Evolutionary conservation across 2,113 vertebrate species (phyloP).

Genomic region (Tetraodon nigroviridis): DNA sequence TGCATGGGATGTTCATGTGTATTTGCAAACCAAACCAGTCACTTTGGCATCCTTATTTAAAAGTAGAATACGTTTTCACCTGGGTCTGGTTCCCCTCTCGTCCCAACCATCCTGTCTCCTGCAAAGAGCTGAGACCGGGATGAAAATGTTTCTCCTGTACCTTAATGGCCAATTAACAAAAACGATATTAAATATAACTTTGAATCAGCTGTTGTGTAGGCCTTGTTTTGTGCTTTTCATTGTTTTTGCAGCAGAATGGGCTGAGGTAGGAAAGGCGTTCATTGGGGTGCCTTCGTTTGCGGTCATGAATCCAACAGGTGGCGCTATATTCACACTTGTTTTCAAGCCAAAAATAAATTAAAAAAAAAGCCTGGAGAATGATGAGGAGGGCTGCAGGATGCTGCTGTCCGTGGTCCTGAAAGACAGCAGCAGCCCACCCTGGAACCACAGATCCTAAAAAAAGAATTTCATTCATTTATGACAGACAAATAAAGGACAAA

Average conservation of each 20-base stretch:
- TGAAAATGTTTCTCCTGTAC: conserved; percentile 49
- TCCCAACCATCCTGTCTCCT: conserved; percentile 52
- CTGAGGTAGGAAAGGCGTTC: background rate
- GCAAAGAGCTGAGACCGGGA: conserved; percentile 38
- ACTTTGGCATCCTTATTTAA: conserved; percentile 23
- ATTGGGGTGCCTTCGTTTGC: conserved; percentile 4
- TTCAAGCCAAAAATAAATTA: background rate
- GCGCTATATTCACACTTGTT: conserved; percentile 26
- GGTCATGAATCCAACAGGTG: conserved; percentile 42
- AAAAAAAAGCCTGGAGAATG: conserved; percentile 6
- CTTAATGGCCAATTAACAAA: conserved; percentile 55
- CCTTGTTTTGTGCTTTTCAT: background rate
- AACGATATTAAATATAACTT: conserved; percentile 58
- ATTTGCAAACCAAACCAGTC: conserved; percentile 19
- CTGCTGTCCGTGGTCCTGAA: conserved; percentile 79
- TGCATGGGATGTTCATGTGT: conserved; percentile 34
- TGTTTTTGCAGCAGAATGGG: background rate
- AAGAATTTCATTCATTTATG: too few species aligned
- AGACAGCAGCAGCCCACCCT: conserved; percentile 60
- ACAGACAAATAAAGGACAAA: conserved; percentile 30
- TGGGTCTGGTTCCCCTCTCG: conserved; percentile 47
- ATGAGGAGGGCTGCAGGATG: conserved; percentile 37
- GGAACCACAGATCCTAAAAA: conserved; percentile 35
- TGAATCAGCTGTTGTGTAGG: conserved; percentile 13
- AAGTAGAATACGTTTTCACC: conserved; percentile 31